Conservation (phyloP, 2,888 invertebrate genomes). For the Neoaliturus tenellus region DNA sequence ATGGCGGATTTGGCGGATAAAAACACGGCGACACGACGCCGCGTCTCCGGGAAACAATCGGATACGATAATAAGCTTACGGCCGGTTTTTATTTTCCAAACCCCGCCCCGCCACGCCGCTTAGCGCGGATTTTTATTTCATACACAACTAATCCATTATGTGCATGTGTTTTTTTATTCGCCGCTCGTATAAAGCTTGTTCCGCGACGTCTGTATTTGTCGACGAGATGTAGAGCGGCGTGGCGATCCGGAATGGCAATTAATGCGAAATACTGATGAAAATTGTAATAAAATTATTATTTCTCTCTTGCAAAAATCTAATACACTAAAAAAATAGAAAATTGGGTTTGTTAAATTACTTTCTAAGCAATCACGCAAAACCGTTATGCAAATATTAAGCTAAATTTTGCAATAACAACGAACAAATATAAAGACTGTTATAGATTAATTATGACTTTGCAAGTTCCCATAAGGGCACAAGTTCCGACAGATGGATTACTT, state of each 20-base stretch:
- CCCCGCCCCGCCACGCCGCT: conserved; percentile 55
- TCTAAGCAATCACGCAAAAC: too few species aligned
- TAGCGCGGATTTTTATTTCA: conserved; percentile 61
- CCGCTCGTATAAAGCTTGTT: neutral
- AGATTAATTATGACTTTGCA: too few species aligned
- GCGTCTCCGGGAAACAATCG: conserved; percentile 29
- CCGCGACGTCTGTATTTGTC: neutral
- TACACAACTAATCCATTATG: conserved; percentile 57
- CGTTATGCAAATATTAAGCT: too few species aligned
- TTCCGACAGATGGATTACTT: too few species aligned
- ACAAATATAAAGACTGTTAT: too few species aligned
- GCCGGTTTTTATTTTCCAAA: neutral
- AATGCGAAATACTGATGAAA: neutral
- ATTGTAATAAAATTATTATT: too few species aligned
- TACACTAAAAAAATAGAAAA: too few species aligned
- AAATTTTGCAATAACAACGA: too few species aligned
- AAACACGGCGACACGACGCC: conserved; percentile 26
- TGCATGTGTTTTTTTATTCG: conserved; percentile 28
- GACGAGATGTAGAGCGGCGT: neutral
- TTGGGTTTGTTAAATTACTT: too few species aligned
- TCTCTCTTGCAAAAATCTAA: too few species aligned
- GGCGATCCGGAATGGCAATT: neutral
- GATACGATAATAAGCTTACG: conserved; percentile 43
- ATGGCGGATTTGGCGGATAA: conserved; percentile 3
- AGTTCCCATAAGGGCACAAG: too few species aligned